These are phyloP conservation scores for Cecidostiba fungosa DNA, from an alignment of 2,888 invertebrate genomes.

Conservation along the genomic window DNA sequence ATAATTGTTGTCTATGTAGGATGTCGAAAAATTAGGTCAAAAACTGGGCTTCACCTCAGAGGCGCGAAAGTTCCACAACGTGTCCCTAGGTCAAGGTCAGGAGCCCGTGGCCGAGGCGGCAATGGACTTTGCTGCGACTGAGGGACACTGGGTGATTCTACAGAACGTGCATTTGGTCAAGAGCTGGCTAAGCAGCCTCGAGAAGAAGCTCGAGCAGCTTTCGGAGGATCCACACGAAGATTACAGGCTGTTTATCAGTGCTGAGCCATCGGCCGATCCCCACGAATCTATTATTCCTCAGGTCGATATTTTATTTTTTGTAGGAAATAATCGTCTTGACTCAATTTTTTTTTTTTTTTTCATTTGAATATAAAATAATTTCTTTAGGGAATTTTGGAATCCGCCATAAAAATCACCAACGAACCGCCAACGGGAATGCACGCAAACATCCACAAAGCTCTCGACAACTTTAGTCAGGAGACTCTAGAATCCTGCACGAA, in stretches of 20 bases:
- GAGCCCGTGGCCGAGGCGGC: constrained; percentile 95
- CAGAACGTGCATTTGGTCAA: constrained; percentile 96
- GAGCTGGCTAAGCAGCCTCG: constrained; percentile 92
- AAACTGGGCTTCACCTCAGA: constrained; percentile 90
- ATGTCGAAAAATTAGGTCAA: constrained; percentile 93
- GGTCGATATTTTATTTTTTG: constrained; percentile 67
- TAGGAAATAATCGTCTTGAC: too few species aligned
- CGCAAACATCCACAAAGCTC: constrained; percentile 95
- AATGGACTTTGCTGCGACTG: constrained; percentile 89
- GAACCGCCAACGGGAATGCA: constrained; percentile 97
- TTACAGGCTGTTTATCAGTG: constrained; percentile 89
- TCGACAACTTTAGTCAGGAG: constrained; percentile 96
- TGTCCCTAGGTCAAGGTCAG: constrained; percentile 97
- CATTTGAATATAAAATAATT: not conserved
- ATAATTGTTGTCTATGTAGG: constrained; percentile 80
- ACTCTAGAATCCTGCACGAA: constrained; percentile 95
- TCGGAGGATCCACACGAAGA: constrained; percentile 83
- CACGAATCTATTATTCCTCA: constrained; percentile 84
- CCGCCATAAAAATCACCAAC: constrained; percentile 97
- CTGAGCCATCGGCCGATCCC: constrained; percentile 90
- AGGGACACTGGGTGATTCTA: constrained; percentile 93
- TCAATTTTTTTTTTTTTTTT: too few species aligned
- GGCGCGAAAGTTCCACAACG: constrained; percentile 93
- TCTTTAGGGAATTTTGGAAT: constrained; percentile 92
- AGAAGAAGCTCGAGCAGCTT: constrained; percentile 94